Evolutionary conservation across 2,888 invertebrate genomes (phyloP).

Genomic region (Nephrotoma flavescens): DNA sequence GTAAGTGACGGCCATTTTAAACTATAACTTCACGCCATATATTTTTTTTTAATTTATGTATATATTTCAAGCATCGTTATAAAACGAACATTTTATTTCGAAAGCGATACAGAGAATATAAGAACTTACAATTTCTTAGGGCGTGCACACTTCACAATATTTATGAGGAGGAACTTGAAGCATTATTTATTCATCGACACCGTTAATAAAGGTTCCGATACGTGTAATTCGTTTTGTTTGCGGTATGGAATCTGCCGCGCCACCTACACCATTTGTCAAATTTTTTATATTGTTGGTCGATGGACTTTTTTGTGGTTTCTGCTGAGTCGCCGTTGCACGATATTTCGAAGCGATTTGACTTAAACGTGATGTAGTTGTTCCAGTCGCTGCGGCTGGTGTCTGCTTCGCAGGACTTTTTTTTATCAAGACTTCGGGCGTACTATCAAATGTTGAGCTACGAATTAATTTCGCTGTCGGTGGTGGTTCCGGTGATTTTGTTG

Average conservation of each 20-base stretch:
- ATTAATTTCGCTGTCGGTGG: slow-evolving; percentile 15
- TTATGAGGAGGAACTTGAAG: background rate
- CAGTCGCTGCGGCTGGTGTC: background rate
- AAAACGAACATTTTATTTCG: background rate
- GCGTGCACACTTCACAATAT: background rate
- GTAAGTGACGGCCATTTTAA: background rate
- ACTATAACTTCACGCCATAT: background rate
- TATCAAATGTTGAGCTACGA: slow-evolving; percentile 30
- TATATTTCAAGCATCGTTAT: background rate
- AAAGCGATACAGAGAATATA: background rate
- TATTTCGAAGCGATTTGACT: background rate
- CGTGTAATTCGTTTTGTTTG: background rate
- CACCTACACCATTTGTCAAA: background rate
- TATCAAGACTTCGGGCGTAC: slow-evolving; percentile 15
- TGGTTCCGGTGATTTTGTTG: background rate
- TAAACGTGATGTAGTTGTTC: background rate
- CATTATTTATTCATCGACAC: background rate
- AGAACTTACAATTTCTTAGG: background rate
- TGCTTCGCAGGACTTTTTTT: background rate
- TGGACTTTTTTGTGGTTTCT: background rate
- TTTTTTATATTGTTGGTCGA: background rate
- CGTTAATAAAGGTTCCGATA: background rate
- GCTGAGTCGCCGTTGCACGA: background rate
- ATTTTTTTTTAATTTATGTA: background rate
- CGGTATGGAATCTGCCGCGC: background rate